Base-by-base conservation (phyloP, 37 sponge, comb jelly and placozoan genomes). In the Crambe crambe region DNA sequence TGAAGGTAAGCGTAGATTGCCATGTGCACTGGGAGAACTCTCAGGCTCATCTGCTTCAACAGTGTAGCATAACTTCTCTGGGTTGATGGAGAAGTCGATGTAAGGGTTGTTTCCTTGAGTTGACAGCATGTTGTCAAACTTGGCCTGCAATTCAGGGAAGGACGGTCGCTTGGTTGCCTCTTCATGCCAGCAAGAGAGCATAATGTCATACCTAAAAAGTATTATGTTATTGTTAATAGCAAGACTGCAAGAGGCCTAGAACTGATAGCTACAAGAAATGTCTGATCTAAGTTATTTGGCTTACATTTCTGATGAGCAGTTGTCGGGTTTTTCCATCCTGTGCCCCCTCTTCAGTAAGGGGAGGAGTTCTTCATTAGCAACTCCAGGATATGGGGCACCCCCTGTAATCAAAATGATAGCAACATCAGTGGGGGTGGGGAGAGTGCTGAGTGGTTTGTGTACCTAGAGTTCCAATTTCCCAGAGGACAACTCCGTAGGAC, bases 381-480 rank as follows among this genome's bases (percentile, higher is more conserved):
- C 40, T 6, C 75, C 67, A 0, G 92, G 92, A 76, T 91, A 91
- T 30, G 92, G 92, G 51, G 81, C 79, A 0, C 87, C 91, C 58
- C 91, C 91, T 90, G 56, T 34, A 32, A 22, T 9, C 20, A 72
- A 2, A 6, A 42, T 42, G 8, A 23, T 47, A 12, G 12, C 51
- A 47, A 15, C 51, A 47, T 47, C 10, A 47, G 10, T 12, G 12
- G 51, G 51, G 51, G 51, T 47, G 51, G 6, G 51, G 51, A 47
- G 10, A 47, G 6, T 6, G 51, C 51, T 47, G 12, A 8, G 5
- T 30, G 25, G 3, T 5, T 8, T 18, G 39, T 76, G 1, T 42
- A 91, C 91, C 91, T 12, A 91, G 78, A 38, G 91, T 91, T 18
- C 86, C 87, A 17, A 91, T 91, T 58, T 91, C 91, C 91, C 91